phyloP scores from a whole-genome alignment of 2,113 vertebrate genomes.

The Dicaeum eximium region DNA sequence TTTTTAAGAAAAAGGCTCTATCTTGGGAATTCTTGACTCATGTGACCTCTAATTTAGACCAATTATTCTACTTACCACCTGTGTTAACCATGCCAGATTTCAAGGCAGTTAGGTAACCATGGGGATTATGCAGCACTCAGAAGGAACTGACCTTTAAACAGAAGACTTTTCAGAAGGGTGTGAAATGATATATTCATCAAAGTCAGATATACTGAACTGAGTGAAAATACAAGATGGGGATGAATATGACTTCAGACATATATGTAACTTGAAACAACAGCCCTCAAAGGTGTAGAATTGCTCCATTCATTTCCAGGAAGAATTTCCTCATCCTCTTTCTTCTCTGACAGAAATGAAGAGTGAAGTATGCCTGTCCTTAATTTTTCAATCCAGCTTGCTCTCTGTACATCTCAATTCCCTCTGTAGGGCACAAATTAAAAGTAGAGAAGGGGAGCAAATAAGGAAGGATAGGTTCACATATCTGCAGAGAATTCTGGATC shows the following conservation, averaged over 20 bases:
- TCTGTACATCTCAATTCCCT: not conserved
- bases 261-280: not conserved
- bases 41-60: not conserved
- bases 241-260: not conserved
- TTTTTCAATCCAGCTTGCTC: not conserved
- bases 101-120: not conserved
- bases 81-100: not conserved
- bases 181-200: not conserved
- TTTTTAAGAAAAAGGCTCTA: not conserved
- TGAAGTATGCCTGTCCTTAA: not conserved
- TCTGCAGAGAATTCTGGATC: not conserved
- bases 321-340: not conserved
- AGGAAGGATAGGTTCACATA: not conserved
- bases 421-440: not conserved
- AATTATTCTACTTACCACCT: not conserved
- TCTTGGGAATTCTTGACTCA: not conserved
- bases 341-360: not conserved
- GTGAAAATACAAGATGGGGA: not conserved
- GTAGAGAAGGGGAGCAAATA: not conserved
- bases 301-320: not conserved
- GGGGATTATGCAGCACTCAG: constrained; percentile 2
- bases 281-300: not conserved
- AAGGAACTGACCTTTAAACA: not conserved
- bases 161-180: not conserved
- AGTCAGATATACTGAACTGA: not conserved